Base-by-base conservation (phyloP, 2,113 vertebrate genomes). In the Sardina pilchardus region DNA sequence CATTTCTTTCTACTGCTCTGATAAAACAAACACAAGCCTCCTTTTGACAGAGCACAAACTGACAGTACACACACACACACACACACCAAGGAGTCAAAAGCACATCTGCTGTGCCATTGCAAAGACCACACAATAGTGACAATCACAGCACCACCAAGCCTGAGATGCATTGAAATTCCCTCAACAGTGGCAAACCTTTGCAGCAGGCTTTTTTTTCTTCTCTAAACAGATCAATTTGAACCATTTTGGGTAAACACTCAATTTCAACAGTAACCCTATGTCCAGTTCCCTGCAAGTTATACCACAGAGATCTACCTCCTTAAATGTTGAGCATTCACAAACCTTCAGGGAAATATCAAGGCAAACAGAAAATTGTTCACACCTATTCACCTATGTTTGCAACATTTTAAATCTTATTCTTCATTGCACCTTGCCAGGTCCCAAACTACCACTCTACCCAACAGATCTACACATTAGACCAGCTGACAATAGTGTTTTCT, bases 381-480 rank as follows among this genome's bases (percentile, higher is more conserved):
- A 42, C 2, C 2, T 4, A 4, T 42, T 42, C 1, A 42, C 39
- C 39, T 42, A 42, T 42, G 39, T 42, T 42, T 42, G 39, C 39
- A 42, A 42, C 14, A 36, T 14, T 75, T 75, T 34, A 16, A 75
- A 34, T 5, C 9, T 2, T 36, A 4, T 78, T 78, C 12, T 78
- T 36, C 63, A 36, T 47, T 53, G 10, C 36, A 21, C 43, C 45
- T 45, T 81, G 71, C 50, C 83, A 85, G 84, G 82, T 78, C 30
- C 30, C 9, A 34, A 4, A 86, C 81, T 42, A 83, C 59, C 82
- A 86, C 34, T n/a, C 9, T 24, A 19, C 82, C 21, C 53, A 71
- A 83, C 63, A 43, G 56, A 80, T 16, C 36, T 12, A 59, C 34
- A 86, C 45, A 44, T 21, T 3, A 10, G 71, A 78, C 71, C 12